Evolutionary conservation across 2,888 invertebrate genomes (phyloP), one percentile per base, ranked within the genome.

Genomic region (Netelia virgata): DNA sequence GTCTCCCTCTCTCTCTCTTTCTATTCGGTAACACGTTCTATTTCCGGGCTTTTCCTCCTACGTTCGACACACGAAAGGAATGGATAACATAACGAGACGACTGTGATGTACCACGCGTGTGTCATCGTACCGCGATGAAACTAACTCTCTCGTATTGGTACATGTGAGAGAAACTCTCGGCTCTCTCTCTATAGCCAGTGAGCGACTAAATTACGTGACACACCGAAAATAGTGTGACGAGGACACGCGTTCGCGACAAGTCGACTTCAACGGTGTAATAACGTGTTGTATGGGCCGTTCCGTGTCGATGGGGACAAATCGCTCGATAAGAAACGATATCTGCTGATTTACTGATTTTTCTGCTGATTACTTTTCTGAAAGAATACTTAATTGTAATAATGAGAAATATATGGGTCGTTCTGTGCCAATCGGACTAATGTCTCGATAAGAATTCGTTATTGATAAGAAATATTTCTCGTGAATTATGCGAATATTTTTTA

Each of bases 101-200:
- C 59, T 55, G 41, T 23, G 18, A 50, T 59, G 28, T 28, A 28
- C 10, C 41, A 18, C 73, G n/a, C 5, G 61, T 72, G 55, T 78
- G 70, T 72, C 63, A 55, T 36, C 16, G 23, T 61, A 23, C 78
- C 53, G 16, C 16, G 61, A 70, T 55, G 70, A 63, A 78, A 78
- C 77, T 28, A 28, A 28, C 28, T 28, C 28, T 57, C 47, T 57
- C 16, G 1, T 57, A 18, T 57, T 57, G 16, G 1, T 41, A 18
- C 1, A 53, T 2, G 50, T 61, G 16, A 11, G 28, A 10, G 61
- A 61, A 78, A 70, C 70, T 61, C 28, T 41, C 59, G 11, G 69
- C 36, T 16, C 41, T 57, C 36, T 16, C 41, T 57, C 18, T 47
- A 20, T 23, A 9, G 28, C 28, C 18, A 28, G 36, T 1, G 41